Evolutionary conservation across 2,888 invertebrate species (phyloP), one percentile per base, ranked within the genome.

Genomic region (Nemoura dubitans): DNA sequence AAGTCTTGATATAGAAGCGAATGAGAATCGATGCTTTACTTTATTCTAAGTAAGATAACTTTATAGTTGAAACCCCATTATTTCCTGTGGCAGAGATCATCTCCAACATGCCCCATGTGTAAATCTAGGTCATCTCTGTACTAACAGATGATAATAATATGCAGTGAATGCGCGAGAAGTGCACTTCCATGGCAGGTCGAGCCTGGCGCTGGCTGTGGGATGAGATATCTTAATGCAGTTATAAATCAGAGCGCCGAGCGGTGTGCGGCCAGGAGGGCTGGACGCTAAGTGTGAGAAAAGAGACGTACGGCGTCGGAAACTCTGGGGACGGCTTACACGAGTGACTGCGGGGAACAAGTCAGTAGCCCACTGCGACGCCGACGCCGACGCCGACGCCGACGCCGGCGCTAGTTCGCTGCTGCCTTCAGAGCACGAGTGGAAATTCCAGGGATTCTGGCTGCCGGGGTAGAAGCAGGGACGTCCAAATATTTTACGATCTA

Each of bases 201-300:
- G 16, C 28, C 29, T 36, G 28, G 26, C 26, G 76, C 26, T 76
- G 27, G n/a, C 21, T 78, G 26, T 27, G 16, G 27, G 28, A 14
- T 78, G 29, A 84, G 86, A 86, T 84, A 83, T 84, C 86, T 84
- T 86, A 86, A 86, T 86, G 86, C 86, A 30, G 29, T 27, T 43
- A 86, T 86, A 86, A 86, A 86, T 86, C 86, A 86, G 78, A 7
- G 2, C 6, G 77, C n/a, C 30, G 21, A 16, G 10, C 21, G 6
- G 78, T 14, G 26, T 28, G 27, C 27, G 29, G 85, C 29, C 25
- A 10, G 77, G 30, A 78, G 78, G 30, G 30, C 30, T 29, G 84
- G 76, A 84, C 84, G 76, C 84, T 84, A 84, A 84, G 84, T 84
- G 84, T 84, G 84, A 84, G 84, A 84, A 84, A 84, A 84, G 84